These are phyloP conservation scores for Monopis laevigella DNA, from an alignment of 2,888 invertebrate species.

Conservation along the genomic window DNA sequence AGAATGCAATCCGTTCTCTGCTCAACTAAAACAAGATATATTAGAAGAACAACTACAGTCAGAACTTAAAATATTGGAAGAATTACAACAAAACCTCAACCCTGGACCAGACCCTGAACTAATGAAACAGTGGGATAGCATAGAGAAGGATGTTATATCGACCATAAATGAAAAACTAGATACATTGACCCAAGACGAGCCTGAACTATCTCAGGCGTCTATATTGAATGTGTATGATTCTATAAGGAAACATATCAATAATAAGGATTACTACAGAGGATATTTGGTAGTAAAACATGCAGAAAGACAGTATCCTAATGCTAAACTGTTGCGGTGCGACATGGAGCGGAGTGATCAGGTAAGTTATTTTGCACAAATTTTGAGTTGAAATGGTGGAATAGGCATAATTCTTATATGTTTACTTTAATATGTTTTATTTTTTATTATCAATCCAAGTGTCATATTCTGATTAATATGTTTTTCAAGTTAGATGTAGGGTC, in stretches of 20 bases:
- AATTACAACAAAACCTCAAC: constrained; percentile 62
- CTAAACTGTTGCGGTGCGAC: constrained; percentile 49
- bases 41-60: constrained; percentile 68
- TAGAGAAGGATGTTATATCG: constrained; percentile 54
- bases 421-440: background rate
- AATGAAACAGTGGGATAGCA: constrained; percentile 61
- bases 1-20: constrained; percentile 87
- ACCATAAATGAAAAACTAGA: constrained; percentile 59
- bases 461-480: no score
- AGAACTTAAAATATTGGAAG: constrained; percentile 71
- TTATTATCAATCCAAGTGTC: no score
- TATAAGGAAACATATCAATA: constrained; percentile 47
- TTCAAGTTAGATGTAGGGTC: no score
- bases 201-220: constrained; percentile 49
- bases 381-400: background rate
- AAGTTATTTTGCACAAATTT: constrained; percentile 16
- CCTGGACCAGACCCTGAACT: constrained; percentile 50
- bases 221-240: constrained; percentile 50
- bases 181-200: constrained; percentile 52
- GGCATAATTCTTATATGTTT: background rate
- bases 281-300: constrained; percentile 56
- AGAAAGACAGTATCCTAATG: constrained; percentile 55
- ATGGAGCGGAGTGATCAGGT: constrained; percentile 62
- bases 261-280: constrained; percentile 62
- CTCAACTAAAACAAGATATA: constrained; percentile 69